These are phyloP conservation scores for Coilia nasus DNA, from an alignment of 2,797 vertebrate species.

Conservation along the genomic window DNA sequence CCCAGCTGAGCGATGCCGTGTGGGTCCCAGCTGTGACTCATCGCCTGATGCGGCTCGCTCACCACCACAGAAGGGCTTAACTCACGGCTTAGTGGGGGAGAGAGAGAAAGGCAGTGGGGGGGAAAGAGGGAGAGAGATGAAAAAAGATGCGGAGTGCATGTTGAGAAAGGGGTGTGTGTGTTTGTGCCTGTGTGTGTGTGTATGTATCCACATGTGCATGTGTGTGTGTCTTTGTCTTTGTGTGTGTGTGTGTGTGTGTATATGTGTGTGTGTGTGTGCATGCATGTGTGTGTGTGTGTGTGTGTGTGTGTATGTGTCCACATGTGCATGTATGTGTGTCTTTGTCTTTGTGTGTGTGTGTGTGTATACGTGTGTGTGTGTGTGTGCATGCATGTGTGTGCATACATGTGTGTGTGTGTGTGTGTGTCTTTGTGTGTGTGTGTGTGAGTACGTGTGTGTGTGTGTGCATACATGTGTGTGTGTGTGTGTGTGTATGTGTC, in stretches of 20 bases:
- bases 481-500: too few species aligned
- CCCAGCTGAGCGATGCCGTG: background rate
- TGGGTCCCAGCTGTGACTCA: background rate
- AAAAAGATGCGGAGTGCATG: too few species aligned
- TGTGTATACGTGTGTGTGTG: background rate
- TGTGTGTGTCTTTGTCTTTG: too few species aligned
- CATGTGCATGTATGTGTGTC: background rate
- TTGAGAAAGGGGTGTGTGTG: too few species aligned
- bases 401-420: background rate
- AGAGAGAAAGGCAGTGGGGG: background rate
- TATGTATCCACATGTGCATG: too few species aligned
- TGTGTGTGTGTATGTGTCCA: background rate
- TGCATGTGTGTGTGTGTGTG: background rate
- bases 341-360: too few species aligned
- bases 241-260: too few species aligned
- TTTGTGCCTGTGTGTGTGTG: too few species aligned
- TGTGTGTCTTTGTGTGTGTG: too few species aligned
- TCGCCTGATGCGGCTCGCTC: background rate
- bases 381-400: background rate
- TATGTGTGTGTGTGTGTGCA: background rate
- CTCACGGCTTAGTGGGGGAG: background rate
- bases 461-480: too few species aligned
- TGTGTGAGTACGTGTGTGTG: too few species aligned
- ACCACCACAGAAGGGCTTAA: conserved; percentile 7
- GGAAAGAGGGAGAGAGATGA: background rate